Evolutionary conservation across 2,113 vertebrate genomes (phyloP).

Genomic region (Phylloscopus trochilus): DNA sequence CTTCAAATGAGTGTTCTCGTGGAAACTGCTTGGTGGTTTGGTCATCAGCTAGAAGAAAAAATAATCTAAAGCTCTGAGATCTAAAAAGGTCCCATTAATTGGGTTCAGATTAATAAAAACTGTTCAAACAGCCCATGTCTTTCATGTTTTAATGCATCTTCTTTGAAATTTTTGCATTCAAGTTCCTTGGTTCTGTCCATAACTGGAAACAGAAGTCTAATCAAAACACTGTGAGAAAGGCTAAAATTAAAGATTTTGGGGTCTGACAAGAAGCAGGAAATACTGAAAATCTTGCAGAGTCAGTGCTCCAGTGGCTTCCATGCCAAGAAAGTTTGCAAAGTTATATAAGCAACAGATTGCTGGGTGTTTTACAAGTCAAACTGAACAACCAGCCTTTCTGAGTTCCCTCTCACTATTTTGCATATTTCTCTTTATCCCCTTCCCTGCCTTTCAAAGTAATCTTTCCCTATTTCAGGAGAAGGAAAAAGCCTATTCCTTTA

Average conservation of each 20-base stretch:
- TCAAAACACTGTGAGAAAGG: not conserved
- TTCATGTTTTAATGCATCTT: not conserved
- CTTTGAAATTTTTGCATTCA: not conserved
- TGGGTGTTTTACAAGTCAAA: not conserved
- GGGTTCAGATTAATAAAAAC: not conserved
- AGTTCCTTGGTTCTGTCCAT: not conserved
- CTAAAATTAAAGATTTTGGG: slow-evolving; percentile 9
- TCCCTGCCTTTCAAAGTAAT: not conserved
- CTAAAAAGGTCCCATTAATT: not conserved
- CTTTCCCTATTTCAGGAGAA: not conserved
- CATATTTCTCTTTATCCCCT: not conserved
- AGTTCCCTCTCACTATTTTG: not conserved
- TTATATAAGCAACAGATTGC: not conserved
- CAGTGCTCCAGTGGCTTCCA: not conserved
- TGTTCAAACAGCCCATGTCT: not conserved
- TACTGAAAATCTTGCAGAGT: not conserved
- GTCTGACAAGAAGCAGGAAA: slow-evolving; percentile 27
- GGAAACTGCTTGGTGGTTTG: not conserved
- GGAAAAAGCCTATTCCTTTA: not conserved
- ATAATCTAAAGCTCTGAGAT: not conserved
- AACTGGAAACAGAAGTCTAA: slow-evolving; percentile 21
- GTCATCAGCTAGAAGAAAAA: not conserved
- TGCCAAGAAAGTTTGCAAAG: not conserved
- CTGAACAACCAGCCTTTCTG: not conserved
- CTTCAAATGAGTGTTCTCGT: not conserved